Conservation (phyloP, 2,888 invertebrate species). For the Macrophya alboannulata region DNA sequence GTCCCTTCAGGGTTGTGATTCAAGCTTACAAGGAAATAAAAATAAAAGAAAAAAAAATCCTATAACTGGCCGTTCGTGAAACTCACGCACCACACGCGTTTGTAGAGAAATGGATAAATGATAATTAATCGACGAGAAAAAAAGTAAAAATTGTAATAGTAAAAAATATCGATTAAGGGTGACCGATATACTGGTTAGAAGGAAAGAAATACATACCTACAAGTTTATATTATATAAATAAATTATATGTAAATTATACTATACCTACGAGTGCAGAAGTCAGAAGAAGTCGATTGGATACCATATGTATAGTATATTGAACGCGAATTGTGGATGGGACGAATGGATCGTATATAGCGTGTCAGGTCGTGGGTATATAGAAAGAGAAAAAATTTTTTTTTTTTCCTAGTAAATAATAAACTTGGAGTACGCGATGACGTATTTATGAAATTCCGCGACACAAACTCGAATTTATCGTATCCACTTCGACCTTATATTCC, state of each 20-base stretch:
- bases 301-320: too few relatives aligned
- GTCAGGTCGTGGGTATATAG: background rate
- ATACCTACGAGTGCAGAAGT: too few relatives aligned
- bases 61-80: background rate
- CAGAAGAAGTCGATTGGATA: too few relatives aligned
- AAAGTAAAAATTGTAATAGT: background rate
- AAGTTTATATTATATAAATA: too few relatives aligned
- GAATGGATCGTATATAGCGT: background rate
- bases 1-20: conserved; percentile 30
- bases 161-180: too few relatives aligned
- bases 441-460: conserved; percentile 50
- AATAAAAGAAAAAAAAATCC: conserved; percentile 25
- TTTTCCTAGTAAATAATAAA: conserved; percentile 36
- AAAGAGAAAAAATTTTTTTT: conserved; percentile 1
- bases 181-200: too few relatives aligned
- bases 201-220: too few relatives aligned
- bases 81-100: background rate
- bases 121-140: background rate
- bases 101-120: background rate
- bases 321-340: background rate
- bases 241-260: too few relatives aligned
- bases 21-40: conserved; percentile 6
- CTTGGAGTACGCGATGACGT: conserved; percentile 17
- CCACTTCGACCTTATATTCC: conserved; percentile 44
- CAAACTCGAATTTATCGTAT: conserved; percentile 35